These are phyloP conservation scores for Panurus biarmicus DNA, from an alignment of 2,113 vertebrate species.

Conservation along the genomic window DNA sequence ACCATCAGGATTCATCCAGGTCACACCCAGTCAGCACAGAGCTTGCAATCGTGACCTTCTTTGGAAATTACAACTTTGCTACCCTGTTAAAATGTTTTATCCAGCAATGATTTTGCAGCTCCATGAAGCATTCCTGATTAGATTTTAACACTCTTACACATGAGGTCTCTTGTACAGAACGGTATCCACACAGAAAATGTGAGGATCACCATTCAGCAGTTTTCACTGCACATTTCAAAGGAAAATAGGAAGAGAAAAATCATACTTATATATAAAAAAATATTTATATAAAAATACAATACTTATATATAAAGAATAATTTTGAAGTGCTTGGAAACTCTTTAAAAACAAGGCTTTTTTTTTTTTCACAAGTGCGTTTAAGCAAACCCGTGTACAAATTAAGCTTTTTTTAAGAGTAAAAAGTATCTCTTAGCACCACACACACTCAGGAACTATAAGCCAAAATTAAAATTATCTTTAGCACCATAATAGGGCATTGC, in stretches of 20 bases:
- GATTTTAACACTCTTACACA: slow-evolving; percentile 48
- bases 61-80: slow-evolving; percentile 31
- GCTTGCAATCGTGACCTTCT: slow-evolving; percentile 1
- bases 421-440: neutral
- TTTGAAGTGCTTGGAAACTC: neutral
- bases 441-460: neutral
- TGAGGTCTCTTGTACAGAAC: neutral
- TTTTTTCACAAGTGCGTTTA: neutral
- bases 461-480: neutral
- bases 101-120: slow-evolving; percentile 19
- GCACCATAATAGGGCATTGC: neutral
- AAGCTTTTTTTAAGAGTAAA: neutral
- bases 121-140: slow-evolving; percentile 54
- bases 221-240: neutral
- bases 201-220: neutral
- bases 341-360: neutral
- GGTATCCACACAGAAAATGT: neutral
- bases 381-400: neutral
- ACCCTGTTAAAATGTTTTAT: slow-evolving; percentile 42
- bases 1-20: neutral
- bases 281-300: no score
- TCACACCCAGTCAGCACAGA: neutral
- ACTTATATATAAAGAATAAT: no score
- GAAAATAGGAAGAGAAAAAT: neutral
- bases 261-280: neutral